A percentile compares a stretch with the other conserved stretches of the same genome.
Evolutionary conservation across 2,797 vertebrate genomes (phyloP).

Genomic region (Tinamus major): DNA sequence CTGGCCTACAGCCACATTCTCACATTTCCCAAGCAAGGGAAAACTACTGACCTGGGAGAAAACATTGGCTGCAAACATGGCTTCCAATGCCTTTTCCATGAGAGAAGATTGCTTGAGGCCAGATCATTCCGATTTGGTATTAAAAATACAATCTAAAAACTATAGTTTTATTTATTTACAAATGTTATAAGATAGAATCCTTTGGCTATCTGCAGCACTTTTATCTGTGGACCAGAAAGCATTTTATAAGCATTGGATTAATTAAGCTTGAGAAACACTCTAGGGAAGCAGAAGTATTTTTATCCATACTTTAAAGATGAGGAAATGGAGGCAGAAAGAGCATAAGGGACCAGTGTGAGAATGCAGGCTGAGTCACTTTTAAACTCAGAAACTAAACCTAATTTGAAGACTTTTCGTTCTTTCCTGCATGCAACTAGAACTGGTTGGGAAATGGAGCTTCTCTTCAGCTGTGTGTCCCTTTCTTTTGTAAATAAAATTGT

Average conservation of each 20-base stretch:
- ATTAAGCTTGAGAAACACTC: slow-evolving; percentile 55
- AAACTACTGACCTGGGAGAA: slow-evolving; percentile 18
- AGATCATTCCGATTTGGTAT: slow-evolving; percentile 1
- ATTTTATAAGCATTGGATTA: slow-evolving; percentile 39
- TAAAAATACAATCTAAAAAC: slow-evolving; percentile 27
- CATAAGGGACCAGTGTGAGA: slow-evolving; percentile 27
- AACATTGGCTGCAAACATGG: not conserved
- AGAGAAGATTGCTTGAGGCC: not conserved
- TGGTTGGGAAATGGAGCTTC: not conserved
- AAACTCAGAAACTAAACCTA: slow-evolving; percentile 30
- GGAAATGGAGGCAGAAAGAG: slow-evolving; percentile 46
- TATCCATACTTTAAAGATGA: slow-evolving; percentile 68
- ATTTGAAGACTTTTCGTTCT: not conserved
- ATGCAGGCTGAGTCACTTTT: not conserved
- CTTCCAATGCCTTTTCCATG: not conserved
- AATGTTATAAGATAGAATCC: not conserved
- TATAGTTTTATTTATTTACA: slow-evolving; percentile 16
- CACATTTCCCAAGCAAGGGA: slow-evolving; percentile 9
- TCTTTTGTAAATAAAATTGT: not conserved
- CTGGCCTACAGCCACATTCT: slow-evolving; percentile 31
- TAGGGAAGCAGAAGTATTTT: slow-evolving; percentile 43
- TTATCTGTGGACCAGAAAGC: slow-evolving; percentile 44
- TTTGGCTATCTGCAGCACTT: not conserved
- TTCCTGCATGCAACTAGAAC: not conserved
- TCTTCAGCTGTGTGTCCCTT: not conserved